Base-by-base conservation (phyloP, 2,797 vertebrate species). In the Dermochelys coriacea region DNA sequence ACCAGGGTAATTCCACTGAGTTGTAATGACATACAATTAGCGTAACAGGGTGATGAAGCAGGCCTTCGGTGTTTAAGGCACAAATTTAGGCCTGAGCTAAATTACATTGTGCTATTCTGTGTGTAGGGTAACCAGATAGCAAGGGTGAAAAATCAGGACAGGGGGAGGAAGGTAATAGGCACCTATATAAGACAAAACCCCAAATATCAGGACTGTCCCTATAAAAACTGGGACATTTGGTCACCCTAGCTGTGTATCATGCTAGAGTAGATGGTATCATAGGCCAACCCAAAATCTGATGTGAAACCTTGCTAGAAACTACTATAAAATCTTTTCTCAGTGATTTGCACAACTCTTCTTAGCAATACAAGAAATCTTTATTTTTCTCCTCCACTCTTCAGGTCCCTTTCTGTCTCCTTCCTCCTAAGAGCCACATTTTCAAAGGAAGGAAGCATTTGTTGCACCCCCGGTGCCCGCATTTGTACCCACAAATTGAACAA, bases 381-480 rank as follows among this genome's bases (percentile, higher is more conserved):
- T 10, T 10, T 87, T 31, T 45, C 9, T 19, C 52, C 50, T 88
- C 74, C 5, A n/a, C 11, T 61, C 31, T 83, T 31, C 2, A 85
- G 68, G 81, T 79, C 18, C 1, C 0, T 1, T 11, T 88, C 12
- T 41, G 9, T 3, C 64, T 37, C 49, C 2, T 89, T n/a, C 4
- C 45, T 75, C 29, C 31, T 83, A 4, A 4, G n/a, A 78, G 21
- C 3, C 82, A 47, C 55, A 4, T 71, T 87, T 18, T 37, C 9
- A 7, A 75, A 75, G 34, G n/a, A 68, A 68, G 64, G n/a, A 68
- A 52, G 50, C 23, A 50, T 25, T 75, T 45, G 4, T 9, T 8
- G 10, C 8, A 45, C 27, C 3, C 19, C 41, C 16, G 1, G 14
- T 64, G 15, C 1, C 34, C 1, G 3, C 5, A 3, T 68, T 52